These are phyloP conservation scores for Xestia sexstrigata DNA, from an alignment of 2,888 invertebrate species.

Conservation along the genomic window DNA sequence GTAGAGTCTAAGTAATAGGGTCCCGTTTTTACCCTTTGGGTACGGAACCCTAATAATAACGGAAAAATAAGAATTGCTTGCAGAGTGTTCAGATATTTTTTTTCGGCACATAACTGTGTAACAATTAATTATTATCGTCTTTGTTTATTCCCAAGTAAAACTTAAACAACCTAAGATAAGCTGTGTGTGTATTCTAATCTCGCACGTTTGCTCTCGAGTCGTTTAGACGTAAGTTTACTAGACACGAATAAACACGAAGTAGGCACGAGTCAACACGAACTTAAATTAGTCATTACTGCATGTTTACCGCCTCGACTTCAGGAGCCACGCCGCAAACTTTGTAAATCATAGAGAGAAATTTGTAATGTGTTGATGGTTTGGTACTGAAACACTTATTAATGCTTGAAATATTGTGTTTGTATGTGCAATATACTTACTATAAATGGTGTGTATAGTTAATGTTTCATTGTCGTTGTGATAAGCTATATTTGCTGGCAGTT, in stretches of 20 bases:
- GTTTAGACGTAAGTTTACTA: conserved; percentile 32
- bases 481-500: no score
- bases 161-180: neutral
- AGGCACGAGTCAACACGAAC: conserved; percentile 59
- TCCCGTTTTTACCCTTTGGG: no score
- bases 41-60: neutral
- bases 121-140: neutral
- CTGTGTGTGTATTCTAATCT: conserved; percentile 28
- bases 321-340: conserved; percentile 30
- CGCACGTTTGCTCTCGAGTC: conserved; percentile 12
- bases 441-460: neutral
- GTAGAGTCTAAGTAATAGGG: no score
- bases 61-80: neutral
- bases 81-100: no score
- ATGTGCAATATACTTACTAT: neutral
- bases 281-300: conserved; percentile 64
- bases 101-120: neutral
- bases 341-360: conserved; percentile 19
- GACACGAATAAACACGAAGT: conserved; percentile 24
- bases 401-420: neutral
- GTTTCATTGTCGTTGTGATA: neutral
- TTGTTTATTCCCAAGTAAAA: conserved; percentile 21
- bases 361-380: conserved; percentile 7
- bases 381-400: conserved; percentile 10
- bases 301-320: conserved; percentile 40